These are phyloP conservation scores for Drosophila seguyi DNA, from an alignment of 1,140 invertebrate species.

Conservation along the genomic window DNA sequence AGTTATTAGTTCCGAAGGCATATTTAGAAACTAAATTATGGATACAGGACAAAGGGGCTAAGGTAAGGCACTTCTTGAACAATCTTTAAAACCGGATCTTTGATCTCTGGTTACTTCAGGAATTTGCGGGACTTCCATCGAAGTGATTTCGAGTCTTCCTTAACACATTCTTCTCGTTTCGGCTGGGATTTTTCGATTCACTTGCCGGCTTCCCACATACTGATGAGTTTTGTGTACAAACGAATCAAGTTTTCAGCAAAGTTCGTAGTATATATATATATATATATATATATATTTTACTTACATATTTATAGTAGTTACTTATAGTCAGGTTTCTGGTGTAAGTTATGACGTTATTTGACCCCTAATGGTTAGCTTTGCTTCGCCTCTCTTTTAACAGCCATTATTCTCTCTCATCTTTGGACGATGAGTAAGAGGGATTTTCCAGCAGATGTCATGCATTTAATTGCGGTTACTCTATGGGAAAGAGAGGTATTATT, in stretches of 20 bases:
- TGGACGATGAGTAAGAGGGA: constrained; percentile 70
- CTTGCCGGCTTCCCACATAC: constrained; percentile 21
- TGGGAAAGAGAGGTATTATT: neutral
- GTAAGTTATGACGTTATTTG: neutral
- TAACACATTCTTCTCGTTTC: neutral
- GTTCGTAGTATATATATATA: neutral
- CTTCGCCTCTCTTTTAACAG: neutral
- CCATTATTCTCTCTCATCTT: neutral
- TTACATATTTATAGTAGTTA: neutral
- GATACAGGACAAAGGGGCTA: neutral
- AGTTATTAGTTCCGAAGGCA: too few relatives aligned
- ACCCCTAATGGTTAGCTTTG: neutral
- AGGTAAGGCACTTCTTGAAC: neutral
- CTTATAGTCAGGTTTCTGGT: neutral
- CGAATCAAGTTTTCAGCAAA: constrained; percentile 1
- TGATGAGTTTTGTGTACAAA: constrained; percentile 4
- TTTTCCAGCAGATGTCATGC: constrained; percentile 62
- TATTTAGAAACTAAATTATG: neutral
- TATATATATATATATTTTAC: constrained; percentile 1
- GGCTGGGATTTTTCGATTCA: constrained; percentile 22
- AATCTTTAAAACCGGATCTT: constrained; percentile 8
- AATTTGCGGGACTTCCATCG: constrained; percentile 5
- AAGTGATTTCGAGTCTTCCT: constrained; percentile 6
- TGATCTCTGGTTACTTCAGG: neutral
- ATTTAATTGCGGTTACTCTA: constrained; percentile 59